phyloP scores from a whole-genome alignment of 2,113 vertebrate genomes.

The Dicaeum eximium region DNA sequence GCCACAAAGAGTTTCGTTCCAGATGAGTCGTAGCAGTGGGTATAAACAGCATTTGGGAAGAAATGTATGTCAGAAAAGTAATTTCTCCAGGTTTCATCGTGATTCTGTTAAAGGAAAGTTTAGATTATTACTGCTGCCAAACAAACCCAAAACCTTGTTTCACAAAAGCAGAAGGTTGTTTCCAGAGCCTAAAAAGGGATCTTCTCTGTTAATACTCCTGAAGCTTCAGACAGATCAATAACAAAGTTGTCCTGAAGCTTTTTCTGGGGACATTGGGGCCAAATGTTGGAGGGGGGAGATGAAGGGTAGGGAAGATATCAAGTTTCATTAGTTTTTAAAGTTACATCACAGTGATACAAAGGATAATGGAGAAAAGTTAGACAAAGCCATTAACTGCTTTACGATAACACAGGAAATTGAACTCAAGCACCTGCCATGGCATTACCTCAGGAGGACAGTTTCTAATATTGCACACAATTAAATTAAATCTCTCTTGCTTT shows the following conservation, averaged over 20 bases:
- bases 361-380: not conserved
- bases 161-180: not conserved
- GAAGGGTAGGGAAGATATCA: not conserved
- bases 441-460: not conserved
- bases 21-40: constrained; percentile 96
- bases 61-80: constrained; percentile 96
- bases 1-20: constrained; percentile 97
- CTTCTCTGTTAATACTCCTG: not conserved
- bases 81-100: constrained; percentile 96
- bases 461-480: not conserved
- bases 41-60: constrained; percentile 97
- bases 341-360: not conserved
- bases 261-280: not conserved
- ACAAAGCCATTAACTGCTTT: not conserved
- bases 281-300: not conserved
- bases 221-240: not conserved
- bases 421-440: not conserved
- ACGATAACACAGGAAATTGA: not conserved
- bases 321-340: not conserved
- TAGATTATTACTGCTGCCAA: not conserved
- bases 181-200: not conserved
- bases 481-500: not conserved
- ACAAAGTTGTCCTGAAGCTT: not conserved
- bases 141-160: not conserved
- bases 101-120: constrained; percentile 79